phyloP scores from a whole-genome alignment of 2,797 vertebrate genomes.

The Poecilia gillii region DNA sequence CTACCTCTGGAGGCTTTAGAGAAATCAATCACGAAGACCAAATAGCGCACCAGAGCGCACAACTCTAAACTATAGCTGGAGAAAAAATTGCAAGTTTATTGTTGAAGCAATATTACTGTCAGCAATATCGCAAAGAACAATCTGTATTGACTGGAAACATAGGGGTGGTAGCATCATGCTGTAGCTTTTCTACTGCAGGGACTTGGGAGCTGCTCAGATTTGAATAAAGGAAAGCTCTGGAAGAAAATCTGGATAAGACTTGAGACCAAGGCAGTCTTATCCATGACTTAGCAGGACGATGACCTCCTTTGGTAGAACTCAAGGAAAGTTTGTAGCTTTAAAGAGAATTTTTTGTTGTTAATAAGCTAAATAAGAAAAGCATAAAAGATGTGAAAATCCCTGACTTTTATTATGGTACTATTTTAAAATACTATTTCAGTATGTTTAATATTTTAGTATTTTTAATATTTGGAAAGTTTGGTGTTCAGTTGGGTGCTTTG shows the following conservation, averaged over 20 bases:
- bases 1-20: neutral
- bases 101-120: neutral
- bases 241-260: neutral
- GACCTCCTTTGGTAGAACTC: neutral
- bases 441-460: neutral
- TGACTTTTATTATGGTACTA: neutral
- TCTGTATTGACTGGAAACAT: neutral
- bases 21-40: neutral
- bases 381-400: neutral
- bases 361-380: neutral
- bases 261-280: neutral
- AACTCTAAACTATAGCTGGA: neutral
- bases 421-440: neutral
- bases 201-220: neutral
- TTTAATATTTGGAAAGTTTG: neutral
- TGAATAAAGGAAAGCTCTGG: neutral
- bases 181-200: neutral
- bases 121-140: neutral
- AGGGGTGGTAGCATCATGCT: neutral
- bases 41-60: neutral
- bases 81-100: neutral
- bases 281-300: neutral
- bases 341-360: neutral
- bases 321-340: neutral
- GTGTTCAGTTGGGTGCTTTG: neutral